A percentile compares a stretch with the other conserved stretches of the same genome.
These are phyloP conservation scores for Ellobium chinense DNA, from an alignment of 2,888 invertebrate species.

Conservation along the genomic window DNA sequence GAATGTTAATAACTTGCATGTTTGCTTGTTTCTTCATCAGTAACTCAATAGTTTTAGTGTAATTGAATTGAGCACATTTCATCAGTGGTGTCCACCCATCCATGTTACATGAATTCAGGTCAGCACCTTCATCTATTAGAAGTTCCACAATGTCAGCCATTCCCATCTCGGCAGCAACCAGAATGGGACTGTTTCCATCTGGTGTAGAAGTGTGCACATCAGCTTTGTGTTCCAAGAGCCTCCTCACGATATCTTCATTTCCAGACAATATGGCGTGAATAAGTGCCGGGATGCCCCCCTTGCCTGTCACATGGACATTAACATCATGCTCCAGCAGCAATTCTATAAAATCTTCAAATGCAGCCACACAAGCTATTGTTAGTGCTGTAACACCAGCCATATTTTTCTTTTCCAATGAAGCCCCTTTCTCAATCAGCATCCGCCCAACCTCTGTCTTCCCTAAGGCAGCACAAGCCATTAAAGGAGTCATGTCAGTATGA, in stretches of 20 bases:
- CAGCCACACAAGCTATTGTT: not conserved
- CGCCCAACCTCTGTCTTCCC: not conserved
- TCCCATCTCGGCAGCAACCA: not conserved
- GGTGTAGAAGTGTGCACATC: not conserved
- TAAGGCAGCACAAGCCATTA: not conserved
- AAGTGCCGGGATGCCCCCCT: not conserved
- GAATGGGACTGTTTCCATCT: not conserved
- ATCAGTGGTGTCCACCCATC: slow-evolving; percentile 1
- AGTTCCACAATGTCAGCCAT: not conserved
- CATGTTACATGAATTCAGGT: not conserved
- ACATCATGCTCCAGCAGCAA: not conserved
- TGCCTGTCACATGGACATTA: not conserved
- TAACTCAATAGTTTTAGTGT: not conserved
- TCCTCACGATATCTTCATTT: not conserved
- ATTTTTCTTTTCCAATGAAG: not conserved
- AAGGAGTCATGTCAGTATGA: not conserved
- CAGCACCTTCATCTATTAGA: not conserved
- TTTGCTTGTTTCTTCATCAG: not conserved
- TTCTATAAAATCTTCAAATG: not conserved
- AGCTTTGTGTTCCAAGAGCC: not conserved
- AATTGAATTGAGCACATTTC: not conserved
- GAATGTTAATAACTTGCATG: not conserved
- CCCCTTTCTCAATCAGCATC: not conserved
- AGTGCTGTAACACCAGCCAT: not conserved
- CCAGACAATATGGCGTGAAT: not conserved